Evolutionary conservation across 2,797 vertebrate genomes (phyloP).

Genomic region (Acanthopagrus latus): DNA sequence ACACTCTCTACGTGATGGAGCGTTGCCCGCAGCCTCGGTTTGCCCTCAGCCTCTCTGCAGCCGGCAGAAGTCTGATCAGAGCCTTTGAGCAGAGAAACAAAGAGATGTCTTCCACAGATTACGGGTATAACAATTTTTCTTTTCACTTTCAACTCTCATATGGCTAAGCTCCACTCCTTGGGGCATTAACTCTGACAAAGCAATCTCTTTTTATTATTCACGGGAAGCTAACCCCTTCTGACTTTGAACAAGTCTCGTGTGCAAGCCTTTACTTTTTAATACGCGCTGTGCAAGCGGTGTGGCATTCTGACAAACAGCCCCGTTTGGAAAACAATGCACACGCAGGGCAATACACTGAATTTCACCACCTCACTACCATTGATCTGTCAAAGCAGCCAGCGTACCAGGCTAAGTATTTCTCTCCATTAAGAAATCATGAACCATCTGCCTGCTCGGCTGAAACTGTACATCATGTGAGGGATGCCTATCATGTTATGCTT

Average conservation of each 20-base stretch:
- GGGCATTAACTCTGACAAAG: conserved; percentile 51
- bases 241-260: conserved; percentile 48
- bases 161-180: conserved; percentile 47
- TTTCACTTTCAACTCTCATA: conserved; percentile 49
- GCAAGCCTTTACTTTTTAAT: conserved; percentile 56
- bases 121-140: conserved; percentile 38
- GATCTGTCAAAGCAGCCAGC: conserved; percentile 57
- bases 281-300: conserved; percentile 7
- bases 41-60: conserved; percentile 53
- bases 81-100: conserved; percentile 60
- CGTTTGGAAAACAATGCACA: conserved; percentile 51
- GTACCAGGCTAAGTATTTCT: conserved; percentile 60
- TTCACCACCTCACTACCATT: conserved; percentile 48
- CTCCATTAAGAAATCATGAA: conserved; percentile 79
- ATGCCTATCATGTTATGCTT: conserved; percentile 69
- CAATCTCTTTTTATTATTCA: conserved; percentile 57
- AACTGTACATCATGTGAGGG: conserved; percentile 70
- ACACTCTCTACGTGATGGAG: conserved; percentile 60
- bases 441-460: conserved; percentile 76
- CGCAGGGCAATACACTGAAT: conserved; percentile 31
- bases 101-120: conserved; percentile 62
- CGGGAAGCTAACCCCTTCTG: conserved; percentile 36
- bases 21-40: conserved; percentile 57
- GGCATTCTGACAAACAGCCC: conserved; percentile 62
- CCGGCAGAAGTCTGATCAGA: conserved; percentile 57